Conservation (phyloP, 1,140 invertebrate genomes). For the Drosophila albomicans region DNA sequence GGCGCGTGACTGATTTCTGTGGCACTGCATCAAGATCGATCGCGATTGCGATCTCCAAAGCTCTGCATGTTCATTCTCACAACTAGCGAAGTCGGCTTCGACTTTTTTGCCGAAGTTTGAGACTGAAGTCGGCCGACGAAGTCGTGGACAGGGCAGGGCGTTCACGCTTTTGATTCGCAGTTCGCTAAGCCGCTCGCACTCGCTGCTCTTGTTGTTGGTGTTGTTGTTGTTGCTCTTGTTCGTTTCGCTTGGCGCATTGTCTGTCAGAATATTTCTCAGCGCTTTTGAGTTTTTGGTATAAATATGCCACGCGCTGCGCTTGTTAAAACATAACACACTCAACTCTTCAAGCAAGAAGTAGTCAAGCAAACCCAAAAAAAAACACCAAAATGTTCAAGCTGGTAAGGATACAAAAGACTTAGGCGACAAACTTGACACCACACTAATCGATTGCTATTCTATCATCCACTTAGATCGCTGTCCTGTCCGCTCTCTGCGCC, state of each 20-base stretch:
- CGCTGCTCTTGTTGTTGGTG: conserved; percentile 5
- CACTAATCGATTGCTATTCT: neutral
- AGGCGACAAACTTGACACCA: neutral
- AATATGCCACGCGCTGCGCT: conserved; percentile 64
- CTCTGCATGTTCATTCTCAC: conserved; percentile 54
- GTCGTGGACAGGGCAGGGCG: conserved; percentile 53
- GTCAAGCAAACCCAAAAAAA: conserved; percentile 28
- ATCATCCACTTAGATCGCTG: conserved; percentile 53
- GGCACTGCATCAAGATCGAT: conserved; percentile 41
- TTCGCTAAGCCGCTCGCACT: conserved; percentile 1
- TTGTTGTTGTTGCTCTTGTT: conserved; percentile 22
- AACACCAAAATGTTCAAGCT: conserved; percentile 81
- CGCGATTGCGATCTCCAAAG: conserved; percentile 39
- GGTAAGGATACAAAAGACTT: conserved; percentile 67
- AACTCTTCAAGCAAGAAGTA: conserved; percentile 71
- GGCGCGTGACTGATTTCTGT: conserved; percentile 63
- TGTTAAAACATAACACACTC: conserved; percentile 73
- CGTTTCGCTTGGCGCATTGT: conserved; percentile 34
- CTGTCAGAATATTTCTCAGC: conserved; percentile 77
- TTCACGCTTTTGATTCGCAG: conserved; percentile 57
- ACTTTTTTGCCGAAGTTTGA: conserved; percentile 35
- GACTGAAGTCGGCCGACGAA: conserved; percentile 11
- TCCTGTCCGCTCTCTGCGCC: conserved; percentile 78
- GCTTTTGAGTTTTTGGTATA: conserved; percentile 68
- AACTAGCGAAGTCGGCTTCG: conserved; percentile 17